phyloP scores from a whole-genome alignment of 2,797 vertebrate species.

The Arctocebus calabarensis region DNA sequence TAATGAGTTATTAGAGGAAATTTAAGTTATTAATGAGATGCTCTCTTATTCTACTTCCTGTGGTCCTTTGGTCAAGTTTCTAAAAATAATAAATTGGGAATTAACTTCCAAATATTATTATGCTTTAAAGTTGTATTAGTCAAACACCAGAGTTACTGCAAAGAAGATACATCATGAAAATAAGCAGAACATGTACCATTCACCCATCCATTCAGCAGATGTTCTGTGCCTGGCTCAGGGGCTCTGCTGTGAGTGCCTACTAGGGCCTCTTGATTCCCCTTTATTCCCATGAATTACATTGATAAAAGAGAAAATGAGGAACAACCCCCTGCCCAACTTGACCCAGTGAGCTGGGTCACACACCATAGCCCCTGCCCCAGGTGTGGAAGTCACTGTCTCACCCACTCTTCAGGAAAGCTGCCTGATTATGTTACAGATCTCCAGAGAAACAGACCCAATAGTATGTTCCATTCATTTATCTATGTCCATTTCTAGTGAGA shows the following conservation, averaged over 20 bases:
- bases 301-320: not conserved
- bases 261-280: not conserved
- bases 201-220: not conserved
- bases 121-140: not conserved
- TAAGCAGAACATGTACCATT: not conserved
- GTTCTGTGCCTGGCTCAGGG: not conserved
- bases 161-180: not conserved
- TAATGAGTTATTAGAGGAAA: not conserved
- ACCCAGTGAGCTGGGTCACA: not conserved
- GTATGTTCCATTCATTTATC: not conserved
- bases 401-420: not conserved
- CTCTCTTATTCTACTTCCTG: not conserved
- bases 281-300: too few relatives aligned
- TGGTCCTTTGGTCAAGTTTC: not conserved
- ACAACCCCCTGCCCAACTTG: not conserved
- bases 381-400: not conserved
- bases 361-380: not conserved
- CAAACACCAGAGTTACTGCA: not conserved
- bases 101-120: not conserved
- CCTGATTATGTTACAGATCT: not conserved
- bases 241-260: not conserved
- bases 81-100: constrained; percentile 22
- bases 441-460: not conserved
- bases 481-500: not conserved
- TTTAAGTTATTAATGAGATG: not conserved